These are phyloP conservation scores for Rhinella marina DNA, from an alignment of 2,797 vertebrate species.

Conservation along the genomic window DNA sequence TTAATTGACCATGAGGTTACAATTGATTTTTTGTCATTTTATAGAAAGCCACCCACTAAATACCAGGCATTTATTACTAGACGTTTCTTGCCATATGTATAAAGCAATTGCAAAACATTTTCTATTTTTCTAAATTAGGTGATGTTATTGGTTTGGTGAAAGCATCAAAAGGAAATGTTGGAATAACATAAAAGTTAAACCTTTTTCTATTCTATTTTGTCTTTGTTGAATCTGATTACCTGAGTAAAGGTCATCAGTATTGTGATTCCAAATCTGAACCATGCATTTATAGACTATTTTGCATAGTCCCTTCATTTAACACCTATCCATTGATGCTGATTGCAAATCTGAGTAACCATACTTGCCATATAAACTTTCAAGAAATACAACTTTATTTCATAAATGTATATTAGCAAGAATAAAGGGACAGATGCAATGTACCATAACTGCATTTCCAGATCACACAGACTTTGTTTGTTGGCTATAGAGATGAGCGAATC, in stretches of 20 bases:
- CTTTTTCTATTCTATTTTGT: neutral
- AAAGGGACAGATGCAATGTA: too few species aligned
- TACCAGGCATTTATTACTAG: conserved; percentile 1
- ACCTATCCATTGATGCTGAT: neutral
- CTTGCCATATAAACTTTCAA: too few species aligned
- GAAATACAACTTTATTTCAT: too few species aligned
- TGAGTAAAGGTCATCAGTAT: neutral
- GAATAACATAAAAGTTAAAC: neutral
- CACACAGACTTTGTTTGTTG: too few species aligned
- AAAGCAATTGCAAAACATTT: neutral
- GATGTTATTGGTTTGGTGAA: neutral
- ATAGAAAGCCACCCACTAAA: conserved; percentile 14
- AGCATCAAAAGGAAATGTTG: neutral
- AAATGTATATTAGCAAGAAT: too few species aligned
- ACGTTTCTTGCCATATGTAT: neutral
- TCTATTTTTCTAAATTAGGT: neutral
- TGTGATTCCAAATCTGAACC: neutral
- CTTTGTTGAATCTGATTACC: neutral
- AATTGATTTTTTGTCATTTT: conserved; percentile 21
- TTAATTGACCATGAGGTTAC: conserved; percentile 3
- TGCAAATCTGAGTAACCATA: neutral
- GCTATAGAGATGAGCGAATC: too few species aligned
- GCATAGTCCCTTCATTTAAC: neutral
- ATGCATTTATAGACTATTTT: neutral
- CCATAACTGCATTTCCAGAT: too few species aligned